These are phyloP conservation scores for Hirudo medicinalis DNA, from an alignment of 1,140 invertebrate species.

Conservation along the genomic window DNA sequence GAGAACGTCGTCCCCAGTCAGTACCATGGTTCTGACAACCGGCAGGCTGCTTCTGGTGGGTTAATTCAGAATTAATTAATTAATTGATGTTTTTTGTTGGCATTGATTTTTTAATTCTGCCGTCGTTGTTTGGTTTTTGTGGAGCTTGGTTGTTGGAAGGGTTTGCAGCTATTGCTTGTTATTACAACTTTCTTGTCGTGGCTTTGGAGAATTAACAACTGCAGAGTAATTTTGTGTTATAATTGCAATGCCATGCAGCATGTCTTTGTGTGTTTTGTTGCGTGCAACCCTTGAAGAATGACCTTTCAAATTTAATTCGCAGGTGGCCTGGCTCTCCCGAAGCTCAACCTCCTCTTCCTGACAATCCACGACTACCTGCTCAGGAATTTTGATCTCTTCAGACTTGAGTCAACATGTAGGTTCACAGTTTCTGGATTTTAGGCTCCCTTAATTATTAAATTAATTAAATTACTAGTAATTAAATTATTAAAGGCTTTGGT, in stretches of 20 bases:
- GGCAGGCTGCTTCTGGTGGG: slow-evolving; percentile 12
- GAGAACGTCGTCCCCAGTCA: slow-evolving; percentile 95
- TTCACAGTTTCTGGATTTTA: not conserved
- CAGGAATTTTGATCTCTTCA: slow-evolving; percentile 92
- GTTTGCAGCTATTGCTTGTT: not conserved
- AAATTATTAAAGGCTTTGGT: too few species aligned
- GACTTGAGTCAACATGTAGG: slow-evolving; percentile 91
- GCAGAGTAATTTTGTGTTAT: too few species aligned
- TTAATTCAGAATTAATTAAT: not conserved
- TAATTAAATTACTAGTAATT: too few species aligned
- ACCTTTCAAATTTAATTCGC: slow-evolving; percentile 18
- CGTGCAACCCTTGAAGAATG: too few species aligned
- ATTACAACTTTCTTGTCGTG: not conserved
- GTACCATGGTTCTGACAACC: slow-evolving; percentile 78
- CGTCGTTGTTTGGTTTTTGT: too few species aligned
- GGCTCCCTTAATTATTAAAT: not conserved
- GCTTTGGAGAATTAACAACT: not conserved
- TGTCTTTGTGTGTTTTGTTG: not conserved
- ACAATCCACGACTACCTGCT: slow-evolving; percentile 95
- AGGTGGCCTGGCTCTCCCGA: slow-evolving; percentile 71
- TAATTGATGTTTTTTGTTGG: too few species aligned
- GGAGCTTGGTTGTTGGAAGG: too few species aligned
- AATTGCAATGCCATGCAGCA: not conserved
- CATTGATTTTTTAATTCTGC: too few species aligned
- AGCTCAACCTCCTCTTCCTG: slow-evolving; percentile 93